These are phyloP conservation scores for Sinonovacula constricta DNA, from an alignment of 1,140 invertebrate species.

Conservation along the genomic window DNA sequence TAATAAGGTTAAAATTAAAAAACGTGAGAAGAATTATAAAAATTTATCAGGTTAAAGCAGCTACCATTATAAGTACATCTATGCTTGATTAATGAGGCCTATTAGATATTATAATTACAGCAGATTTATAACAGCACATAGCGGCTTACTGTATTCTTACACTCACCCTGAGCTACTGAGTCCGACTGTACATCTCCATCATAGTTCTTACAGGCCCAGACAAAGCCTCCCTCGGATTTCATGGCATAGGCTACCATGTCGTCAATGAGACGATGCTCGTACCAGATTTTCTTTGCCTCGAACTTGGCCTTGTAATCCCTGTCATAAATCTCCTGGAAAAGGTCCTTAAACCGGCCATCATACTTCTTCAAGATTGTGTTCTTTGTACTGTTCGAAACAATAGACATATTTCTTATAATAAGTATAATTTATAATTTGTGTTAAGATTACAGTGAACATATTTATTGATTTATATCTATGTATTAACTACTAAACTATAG, in stretches of 20 bases:
- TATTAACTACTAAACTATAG: no score
- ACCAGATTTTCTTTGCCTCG: slow-evolving; percentile 94
- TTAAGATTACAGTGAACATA: no score
- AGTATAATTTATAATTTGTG: no score
- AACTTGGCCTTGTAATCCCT: slow-evolving; percentile 91
- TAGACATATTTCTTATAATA: no score
- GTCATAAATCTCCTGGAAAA: slow-evolving; percentile 98
- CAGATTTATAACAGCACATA: background rate
- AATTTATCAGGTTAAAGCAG: no score
- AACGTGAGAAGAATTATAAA: no score
- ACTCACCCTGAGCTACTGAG: slow-evolving; percentile 93
- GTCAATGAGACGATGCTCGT: slow-evolving; percentile 98
- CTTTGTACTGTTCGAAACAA: slow-evolving; percentile 86
- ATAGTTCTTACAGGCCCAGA: slow-evolving; percentile 99
- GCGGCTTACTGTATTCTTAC: background rate
- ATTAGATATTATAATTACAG: no score
- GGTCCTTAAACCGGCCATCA: slow-evolving; percentile 98
- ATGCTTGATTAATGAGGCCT: no score
- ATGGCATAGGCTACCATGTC: slow-evolving; percentile 99
- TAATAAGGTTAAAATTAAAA: no score
- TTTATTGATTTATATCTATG: no score
- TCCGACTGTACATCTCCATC: slow-evolving; percentile 99
- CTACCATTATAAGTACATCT: no score
- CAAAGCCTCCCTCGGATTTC: slow-evolving; percentile 99
- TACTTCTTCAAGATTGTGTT: slow-evolving; percentile 99